These are phyloP conservation scores for Nasalis larvatus DNA, from an alignment of 2,113 vertebrate genomes.

Conservation along the genomic window DNA sequence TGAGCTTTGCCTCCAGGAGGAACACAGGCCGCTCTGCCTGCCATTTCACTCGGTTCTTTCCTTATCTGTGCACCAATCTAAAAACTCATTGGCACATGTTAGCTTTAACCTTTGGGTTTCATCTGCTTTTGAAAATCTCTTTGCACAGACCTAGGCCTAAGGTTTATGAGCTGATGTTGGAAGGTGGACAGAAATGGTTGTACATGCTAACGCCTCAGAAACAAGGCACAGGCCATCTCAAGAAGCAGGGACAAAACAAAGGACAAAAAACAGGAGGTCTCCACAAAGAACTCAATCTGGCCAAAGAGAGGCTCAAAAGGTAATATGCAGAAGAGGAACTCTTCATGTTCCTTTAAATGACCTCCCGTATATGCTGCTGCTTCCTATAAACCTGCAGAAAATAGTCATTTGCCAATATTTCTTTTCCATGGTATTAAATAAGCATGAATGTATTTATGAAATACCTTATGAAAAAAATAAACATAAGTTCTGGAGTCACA, in stretches of 20 bases:
- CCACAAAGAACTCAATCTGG: background rate
- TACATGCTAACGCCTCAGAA: background rate
- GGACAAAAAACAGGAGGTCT: background rate
- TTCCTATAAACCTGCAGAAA: background rate
- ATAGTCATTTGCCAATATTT: background rate
- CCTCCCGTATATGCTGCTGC: background rate
- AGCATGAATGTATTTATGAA: constrained; percentile 4
- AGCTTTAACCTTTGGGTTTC: background rate
- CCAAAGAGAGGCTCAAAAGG: background rate
- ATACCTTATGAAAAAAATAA: background rate
- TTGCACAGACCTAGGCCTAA: background rate
- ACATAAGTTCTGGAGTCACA: background rate
- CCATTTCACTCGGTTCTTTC: background rate
- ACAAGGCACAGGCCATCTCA: background rate
- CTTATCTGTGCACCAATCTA: background rate
- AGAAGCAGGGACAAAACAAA: background rate
- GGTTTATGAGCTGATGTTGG: background rate
- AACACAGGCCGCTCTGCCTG: background rate
- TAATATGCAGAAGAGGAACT: background rate
- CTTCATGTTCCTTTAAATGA: background rate
- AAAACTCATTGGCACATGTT: background rate
- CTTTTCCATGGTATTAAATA: constrained; percentile 6
- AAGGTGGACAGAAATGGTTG: background rate
- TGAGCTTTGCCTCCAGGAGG: background rate
- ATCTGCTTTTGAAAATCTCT: background rate